A percentile compares a stretch with the other conserved stretches of the same genome.
These are phyloP conservation scores for Hofmannophila pseudospretella DNA, from an alignment of 2,888 invertebrate species.

Conservation along the genomic window DNA sequence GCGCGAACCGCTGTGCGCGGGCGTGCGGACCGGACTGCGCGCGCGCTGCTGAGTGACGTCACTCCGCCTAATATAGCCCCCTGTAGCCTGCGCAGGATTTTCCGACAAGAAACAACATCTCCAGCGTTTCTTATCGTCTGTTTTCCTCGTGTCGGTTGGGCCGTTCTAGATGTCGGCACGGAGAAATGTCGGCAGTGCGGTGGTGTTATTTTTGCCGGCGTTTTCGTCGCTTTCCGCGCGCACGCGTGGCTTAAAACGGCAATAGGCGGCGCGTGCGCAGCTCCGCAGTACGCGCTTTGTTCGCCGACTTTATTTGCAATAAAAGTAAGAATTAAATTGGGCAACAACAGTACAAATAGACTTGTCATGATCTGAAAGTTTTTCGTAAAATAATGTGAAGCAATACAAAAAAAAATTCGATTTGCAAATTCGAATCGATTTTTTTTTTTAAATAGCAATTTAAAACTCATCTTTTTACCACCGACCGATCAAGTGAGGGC, in stretches of 20 bases:
- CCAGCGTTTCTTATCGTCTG: conserved; percentile 29
- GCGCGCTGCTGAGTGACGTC: conserved; percentile 52
- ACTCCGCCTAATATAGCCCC: conserved; percentile 61
- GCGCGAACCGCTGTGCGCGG: conserved; percentile 32
- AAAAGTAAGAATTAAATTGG: too few relatives aligned
- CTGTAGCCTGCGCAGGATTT: conserved; percentile 28
- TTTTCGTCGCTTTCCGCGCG: conserved; percentile 57
- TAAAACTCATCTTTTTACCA: too few relatives aligned
- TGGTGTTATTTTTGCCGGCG: conserved; percentile 72
- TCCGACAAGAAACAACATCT: conserved; percentile 12
- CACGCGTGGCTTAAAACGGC: conserved; percentile 71
- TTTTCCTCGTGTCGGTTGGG: conserved; percentile 18
- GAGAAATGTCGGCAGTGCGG: conserved; percentile 54
- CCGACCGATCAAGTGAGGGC: too few relatives aligned
- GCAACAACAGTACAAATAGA: too few relatives aligned
- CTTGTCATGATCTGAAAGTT: too few relatives aligned
- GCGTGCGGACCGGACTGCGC: conserved; percentile 62
- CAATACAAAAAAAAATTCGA: too few relatives aligned
- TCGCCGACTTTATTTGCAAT: too few relatives aligned
- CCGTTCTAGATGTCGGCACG: conserved; percentile 21
- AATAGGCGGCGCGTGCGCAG: conserved; percentile 42
- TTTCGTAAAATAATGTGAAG: too few relatives aligned
- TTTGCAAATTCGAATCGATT: too few relatives aligned
- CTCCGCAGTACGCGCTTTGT: too few relatives aligned
- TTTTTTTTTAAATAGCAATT: too few relatives aligned